Evolutionary conservation across 2,797 vertebrate genomes (phyloP), one percentile per base, ranked within the genome.

Genomic region (Anguilla megastoma): DNA sequence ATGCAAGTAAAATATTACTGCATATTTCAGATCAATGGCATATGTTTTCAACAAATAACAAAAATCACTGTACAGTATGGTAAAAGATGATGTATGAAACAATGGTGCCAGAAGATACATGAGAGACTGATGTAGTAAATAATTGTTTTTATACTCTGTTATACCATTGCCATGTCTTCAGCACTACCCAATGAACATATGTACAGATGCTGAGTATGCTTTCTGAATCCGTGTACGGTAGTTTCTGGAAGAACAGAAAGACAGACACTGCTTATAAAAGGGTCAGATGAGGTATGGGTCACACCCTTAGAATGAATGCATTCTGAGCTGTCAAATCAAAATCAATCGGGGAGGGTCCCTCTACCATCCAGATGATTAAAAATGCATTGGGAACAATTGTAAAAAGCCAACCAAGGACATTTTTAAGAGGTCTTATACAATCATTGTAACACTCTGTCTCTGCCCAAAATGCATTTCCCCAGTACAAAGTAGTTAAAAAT

Each of bases 1-100:
- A 5, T 60, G 52, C 60, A 82, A 82, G 76, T 58, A 86, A 83
- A n/a, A 54, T 76, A 84, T 33, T 71, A 66, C 56, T 58, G 56
- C 56, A 16, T 9, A 66, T 36, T 50, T 88, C 60, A n/a, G 21
- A 58, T 54, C 41, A 45, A 45, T 45, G 41, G 41, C 41, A 45
- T 45, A 45, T 45, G 41, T 45, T 63, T 63, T 63, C 60, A 63
- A 63, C 60, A n/a, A 21, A 18, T 6, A 63, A 21, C n/a, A 60
- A 63, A 69, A 69, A n/a, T 27, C 24, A 18, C 24, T 8, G 9
- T 52, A 52, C 63, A 69, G 24, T 66, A 8, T 66, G 3, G 63
- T 69, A 1, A 6, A 12, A 27, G 5, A 27, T 9, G 24, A 69
- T 69, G 2, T 52, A 52, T 1, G n/a, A 69, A 27, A 69, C 7